Evolutionary conservation across 2,113 vertebrate species (phyloP).

Genomic region (Hylia prasina): DNA sequence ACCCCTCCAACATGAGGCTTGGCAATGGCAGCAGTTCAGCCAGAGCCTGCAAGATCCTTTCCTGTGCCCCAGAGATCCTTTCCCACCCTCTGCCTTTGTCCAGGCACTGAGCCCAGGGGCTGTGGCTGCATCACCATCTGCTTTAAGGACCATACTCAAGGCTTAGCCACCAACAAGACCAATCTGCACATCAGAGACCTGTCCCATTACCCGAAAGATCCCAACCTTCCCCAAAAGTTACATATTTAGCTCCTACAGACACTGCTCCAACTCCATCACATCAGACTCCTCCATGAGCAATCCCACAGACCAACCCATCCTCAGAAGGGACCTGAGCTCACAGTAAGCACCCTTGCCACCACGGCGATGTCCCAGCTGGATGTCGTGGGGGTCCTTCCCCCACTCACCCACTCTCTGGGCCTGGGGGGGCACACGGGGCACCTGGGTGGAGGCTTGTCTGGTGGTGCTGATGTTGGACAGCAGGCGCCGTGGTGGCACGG

Average conservation of each 20-base stretch:
- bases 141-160: not conserved
- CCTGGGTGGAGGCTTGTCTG: constrained; percentile 86
- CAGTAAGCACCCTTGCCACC: not conserved
- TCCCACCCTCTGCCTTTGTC: not conserved
- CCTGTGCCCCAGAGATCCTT: not conserved
- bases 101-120: not conserved
- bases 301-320: fast-evolving
- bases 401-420: constrained; percentile 85
- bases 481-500: constrained; percentile 61
- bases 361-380: fast-evolving
- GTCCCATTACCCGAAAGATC: not conserved
- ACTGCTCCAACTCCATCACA: not conserved
- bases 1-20: not conserved
- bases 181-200: not conserved
- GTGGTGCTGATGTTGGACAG: constrained; percentile 78
- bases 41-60: not conserved
- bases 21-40: not conserved
- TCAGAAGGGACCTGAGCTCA: not conserved
- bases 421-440: constrained; percentile 72
- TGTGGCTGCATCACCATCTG: not conserved
- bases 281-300: fast-evolving
- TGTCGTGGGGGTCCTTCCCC: not conserved
- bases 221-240: not conserved
- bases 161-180: not conserved
- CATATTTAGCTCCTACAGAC: not conserved